Evolutionary conservation across 2,888 invertebrate genomes (phyloP).

Genomic region (Pyrochroa serraticornis): DNA sequence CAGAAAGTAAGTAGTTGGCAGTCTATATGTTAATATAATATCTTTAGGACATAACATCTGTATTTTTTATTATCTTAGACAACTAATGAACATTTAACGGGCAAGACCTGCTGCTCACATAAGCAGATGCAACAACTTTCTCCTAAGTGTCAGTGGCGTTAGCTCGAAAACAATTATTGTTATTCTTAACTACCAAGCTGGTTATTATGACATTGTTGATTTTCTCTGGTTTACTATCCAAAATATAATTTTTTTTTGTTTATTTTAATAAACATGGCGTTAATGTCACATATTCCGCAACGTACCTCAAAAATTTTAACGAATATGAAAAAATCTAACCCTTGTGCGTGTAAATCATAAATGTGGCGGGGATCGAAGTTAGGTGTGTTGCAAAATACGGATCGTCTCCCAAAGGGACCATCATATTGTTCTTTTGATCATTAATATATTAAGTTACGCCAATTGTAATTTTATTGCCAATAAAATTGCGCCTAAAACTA

Average conservation of each 20-base stretch:
- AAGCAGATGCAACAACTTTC: background rate
- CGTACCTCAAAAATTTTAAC: too few species aligned
- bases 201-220: background rate
- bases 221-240: background rate
- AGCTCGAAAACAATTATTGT: background rate
- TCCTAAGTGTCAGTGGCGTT: too few species aligned
- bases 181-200: background rate
- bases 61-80: constrained; percentile 14
- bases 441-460: constrained; percentile 8
- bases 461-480: constrained; percentile 18
- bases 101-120: constrained; percentile 10
- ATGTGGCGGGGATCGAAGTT: background rate
- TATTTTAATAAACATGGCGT: background rate
- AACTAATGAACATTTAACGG: constrained; percentile 6
- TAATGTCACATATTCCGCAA: too few species aligned
- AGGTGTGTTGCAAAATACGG: background rate
- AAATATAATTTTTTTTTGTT: background rate
- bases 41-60: constrained; percentile 5
- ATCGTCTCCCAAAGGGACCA: background rate
- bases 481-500: constrained; percentile 19
- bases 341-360: too few species aligned
- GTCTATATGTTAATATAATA: constrained; percentile 17
- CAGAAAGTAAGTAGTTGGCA: constrained; percentile 11
- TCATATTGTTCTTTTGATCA: background rate
- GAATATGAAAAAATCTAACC: too few species aligned